A percentile compares a stretch with the other conserved stretches of the same genome.
Evolutionary conservation across 2,888 invertebrate genomes (phyloP).

Genomic region (Plagiodera versicolora): DNA sequence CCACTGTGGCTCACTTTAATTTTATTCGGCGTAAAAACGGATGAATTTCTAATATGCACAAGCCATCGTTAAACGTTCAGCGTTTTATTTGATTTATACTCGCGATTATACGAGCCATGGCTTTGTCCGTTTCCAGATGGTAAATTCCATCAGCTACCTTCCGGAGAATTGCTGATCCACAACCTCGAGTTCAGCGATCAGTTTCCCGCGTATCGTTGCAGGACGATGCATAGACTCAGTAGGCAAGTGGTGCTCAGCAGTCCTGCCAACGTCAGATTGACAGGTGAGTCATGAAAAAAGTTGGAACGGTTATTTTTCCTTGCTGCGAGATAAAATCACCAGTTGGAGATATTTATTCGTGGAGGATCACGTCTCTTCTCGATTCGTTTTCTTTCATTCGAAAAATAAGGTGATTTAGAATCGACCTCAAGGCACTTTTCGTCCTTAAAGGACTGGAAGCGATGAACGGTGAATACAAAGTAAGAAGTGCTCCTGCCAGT

Average conservation of each 20-base stretch:
- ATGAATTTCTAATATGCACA: no score
- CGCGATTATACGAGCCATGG: no score
- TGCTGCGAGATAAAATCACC: background rate
- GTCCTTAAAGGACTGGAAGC: conserved; percentile 18
- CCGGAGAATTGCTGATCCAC: conserved; percentile 73
- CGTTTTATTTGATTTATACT: no score
- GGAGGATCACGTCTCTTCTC: conserved; percentile 5
- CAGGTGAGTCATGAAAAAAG: conserved; percentile 58
- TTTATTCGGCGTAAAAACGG: no score
- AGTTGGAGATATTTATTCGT: background rate
- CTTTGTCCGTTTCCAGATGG: conserved; percentile 67
- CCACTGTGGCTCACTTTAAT: background rate
- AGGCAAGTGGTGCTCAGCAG: conserved; percentile 71
- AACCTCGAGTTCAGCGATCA: conserved; percentile 74
- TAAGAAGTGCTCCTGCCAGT: background rate
- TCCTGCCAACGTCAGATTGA: conserved; percentile 69
- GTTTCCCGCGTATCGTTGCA: conserved; percentile 70
- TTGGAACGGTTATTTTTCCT: background rate
- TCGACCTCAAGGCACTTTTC: conserved; percentile 19
- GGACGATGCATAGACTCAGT: conserved; percentile 73
- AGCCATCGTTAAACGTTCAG: no score
- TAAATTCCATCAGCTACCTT: conserved; percentile 74
- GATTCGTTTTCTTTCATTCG: conserved; percentile 17
- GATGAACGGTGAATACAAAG: conserved; percentile 12
- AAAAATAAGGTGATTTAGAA: conserved; percentile 27